Evolutionary conservation across 2,888 invertebrate genomes (phyloP), one percentile per base, ranked within the genome.

Genomic region (Lumbricus terrestris): DNA sequence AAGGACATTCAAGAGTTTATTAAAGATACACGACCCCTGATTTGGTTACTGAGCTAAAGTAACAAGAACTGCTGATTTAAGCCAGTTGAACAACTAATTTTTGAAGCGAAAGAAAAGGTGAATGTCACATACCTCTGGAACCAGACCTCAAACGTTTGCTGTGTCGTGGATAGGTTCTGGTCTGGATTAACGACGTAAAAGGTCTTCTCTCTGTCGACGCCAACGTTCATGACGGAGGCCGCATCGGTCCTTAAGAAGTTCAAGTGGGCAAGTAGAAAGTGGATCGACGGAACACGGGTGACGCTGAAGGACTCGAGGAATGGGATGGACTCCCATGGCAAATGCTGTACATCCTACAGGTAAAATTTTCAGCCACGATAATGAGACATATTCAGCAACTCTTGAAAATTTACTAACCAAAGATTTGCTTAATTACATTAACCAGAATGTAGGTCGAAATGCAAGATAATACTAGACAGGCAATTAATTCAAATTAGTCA

Each of bases 301-400:
- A 97, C 96, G 0, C 97, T 96, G 88, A 97, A 96, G n/a, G 96
- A 95, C 91, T 95, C 95, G 23, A 97, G 93, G 29, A 96, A 95
- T 0, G 96, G 96, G 90, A 97, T 95, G 92, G 96, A 96, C 95
- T 98, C 97, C 96, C 97, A 97, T 0, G 97, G 97, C 91, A 97
- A 96, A 90, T 96, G 96, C 95, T 97, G 97, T 29, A 97, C 94
- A 93, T 96, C 95, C 97, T 97, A 89, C 90, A 69, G 13, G 89
- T 54, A 82, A 89, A 82, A n/a, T 33, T 54, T n/a, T n/a, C 88
- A 69, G 69, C 69, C n/a, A n/a, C 6, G n/a, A 69, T 11, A 69
- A 69, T n/a, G n/a, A 69, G 29, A 69, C 11, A n/a, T n/a, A n/a
- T 69, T 69, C 69, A 29, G n/a, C n/a, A n/a, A 69, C 69, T n/a